These are phyloP conservation scores for Sycon ciliatum DNA, from an alignment of 37 sponge, comb jelly and placozoan genomes.

Conservation along the genomic window DNA sequence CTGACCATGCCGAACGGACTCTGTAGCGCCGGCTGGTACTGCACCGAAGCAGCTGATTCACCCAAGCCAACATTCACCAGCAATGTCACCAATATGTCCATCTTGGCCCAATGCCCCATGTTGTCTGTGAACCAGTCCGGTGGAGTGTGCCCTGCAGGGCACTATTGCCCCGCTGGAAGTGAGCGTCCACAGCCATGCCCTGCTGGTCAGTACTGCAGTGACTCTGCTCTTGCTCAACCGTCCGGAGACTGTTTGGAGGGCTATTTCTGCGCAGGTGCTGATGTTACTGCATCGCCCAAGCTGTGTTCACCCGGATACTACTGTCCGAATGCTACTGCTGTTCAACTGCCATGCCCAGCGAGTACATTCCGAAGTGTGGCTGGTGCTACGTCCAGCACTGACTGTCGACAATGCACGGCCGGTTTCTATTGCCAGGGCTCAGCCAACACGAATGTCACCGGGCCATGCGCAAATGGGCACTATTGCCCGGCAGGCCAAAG, in stretches of 20 bases:
- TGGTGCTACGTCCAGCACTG: not conserved
- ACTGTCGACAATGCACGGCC: not conserved
- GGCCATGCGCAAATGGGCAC: constrained; percentile 24
- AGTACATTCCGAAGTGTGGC: not conserved
- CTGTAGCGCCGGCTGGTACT: constrained; percentile 20
- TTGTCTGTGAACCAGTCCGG: not conserved
- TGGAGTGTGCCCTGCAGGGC: constrained; percentile 18
- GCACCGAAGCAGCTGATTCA: not conserved
- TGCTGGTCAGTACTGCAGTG: constrained; percentile 27
- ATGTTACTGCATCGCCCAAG: not conserved
- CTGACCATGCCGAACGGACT: constrained; percentile 11
- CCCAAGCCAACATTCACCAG: not conserved
- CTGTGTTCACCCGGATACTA: constrained; percentile 19
- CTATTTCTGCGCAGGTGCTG: constrained; percentile 6
- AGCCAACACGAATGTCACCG: not conserved
- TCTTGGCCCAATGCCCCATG: not conserved
- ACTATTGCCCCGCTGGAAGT: constrained; percentile 31
- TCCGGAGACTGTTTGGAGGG: constrained; percentile 23
- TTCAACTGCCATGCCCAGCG: constrained; percentile 14
- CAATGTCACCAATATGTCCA: not conserved
- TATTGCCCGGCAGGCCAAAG: constrained; percentile 28
- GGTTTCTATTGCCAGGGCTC: not conserved
- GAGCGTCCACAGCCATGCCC: constrained; percentile 24
- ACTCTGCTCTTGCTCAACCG: constrained; percentile 5
- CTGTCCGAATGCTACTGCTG: constrained; percentile 26